Base-by-base conservation (phyloP, 2,888 invertebrate genomes). In the Drosophila melanocephala region DNA sequence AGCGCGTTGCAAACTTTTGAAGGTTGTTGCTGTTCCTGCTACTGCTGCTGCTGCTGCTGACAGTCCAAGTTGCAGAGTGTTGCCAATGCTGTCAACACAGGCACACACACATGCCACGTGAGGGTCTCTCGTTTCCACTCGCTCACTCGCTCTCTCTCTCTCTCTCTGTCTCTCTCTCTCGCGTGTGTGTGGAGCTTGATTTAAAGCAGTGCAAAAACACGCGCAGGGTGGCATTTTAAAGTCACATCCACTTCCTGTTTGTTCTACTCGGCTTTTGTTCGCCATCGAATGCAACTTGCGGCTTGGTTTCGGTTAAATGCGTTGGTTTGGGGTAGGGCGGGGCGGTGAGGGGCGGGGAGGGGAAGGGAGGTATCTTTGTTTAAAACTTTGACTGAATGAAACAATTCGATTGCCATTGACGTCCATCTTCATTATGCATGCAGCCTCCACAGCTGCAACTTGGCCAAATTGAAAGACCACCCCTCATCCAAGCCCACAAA, bases 371-470 rank as follows among this genome's bases (percentile, higher is more conserved):
- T 28, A 61, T 62, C 47, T 66, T 60, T 76, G 71, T 63, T 61
- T 63, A 75, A 75, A 61, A 66, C 58, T 51, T 59, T 61, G 67
- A 60, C 52, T 59, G 77, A 79, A 79, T 79, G 74, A 68, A 69
- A 78, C 84, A 84, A 83, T 84, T 83, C 77, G 79, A 86, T 85
- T 86, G 79, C 67, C 75, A 75, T 77, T 70, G 70, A 71, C 60
- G 75, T 70, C 69, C 69, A 72, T 83, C 81, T 85, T 87, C 77
- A 87, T 85, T 85, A 87, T 83, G 87, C 79, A 85, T 85, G 84
- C 87, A 87, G 77, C 67, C 63, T 37, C 59, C 56, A 39, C 60
- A 73, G n/a, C 53, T 68, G 55, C 73, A 74, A 67, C 76, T 86
- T 75, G 74, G 64, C 62, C 68, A 84, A 83, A 79, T 84, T 83